Evolutionary conservation across 2,113 vertebrate genomes (phyloP).

Genomic region (Lampris incognitus): DNA sequence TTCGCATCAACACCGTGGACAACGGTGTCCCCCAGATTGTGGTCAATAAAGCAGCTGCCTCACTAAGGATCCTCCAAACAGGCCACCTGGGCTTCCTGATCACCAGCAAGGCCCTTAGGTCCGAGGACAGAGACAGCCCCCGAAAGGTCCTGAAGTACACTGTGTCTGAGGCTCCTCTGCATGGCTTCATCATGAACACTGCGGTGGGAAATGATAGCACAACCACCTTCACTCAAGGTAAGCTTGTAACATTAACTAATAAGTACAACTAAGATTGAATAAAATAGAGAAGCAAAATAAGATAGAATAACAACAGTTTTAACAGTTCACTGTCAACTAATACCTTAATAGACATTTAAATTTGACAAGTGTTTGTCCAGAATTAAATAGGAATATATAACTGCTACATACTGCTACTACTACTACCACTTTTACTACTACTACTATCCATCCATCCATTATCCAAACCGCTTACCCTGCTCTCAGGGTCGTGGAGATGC

Average conservation of each 20-base stretch:
- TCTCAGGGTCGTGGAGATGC: too few species aligned
- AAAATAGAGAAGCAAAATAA: too few species aligned
- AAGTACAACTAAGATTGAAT: too few species aligned
- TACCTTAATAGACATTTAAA: too few species aligned
- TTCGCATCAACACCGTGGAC: slow-evolving; percentile 89
- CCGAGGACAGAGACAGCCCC: slow-evolving; percentile 91
- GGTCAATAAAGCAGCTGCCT: slow-evolving; percentile 91
- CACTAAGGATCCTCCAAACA: slow-evolving; percentile 86
- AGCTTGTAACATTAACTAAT: slow-evolving; percentile 35
- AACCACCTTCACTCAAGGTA: slow-evolving; percentile 85
- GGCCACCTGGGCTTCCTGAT: slow-evolving; percentile 90
- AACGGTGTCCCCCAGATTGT: slow-evolving; percentile 91
- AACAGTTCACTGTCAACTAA: not conserved
- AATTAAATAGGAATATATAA: not conserved
- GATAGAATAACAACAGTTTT: too few species aligned
- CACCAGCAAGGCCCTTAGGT: slow-evolving; percentile 90
- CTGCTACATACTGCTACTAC: not conserved
- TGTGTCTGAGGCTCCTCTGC: slow-evolving; percentile 78
- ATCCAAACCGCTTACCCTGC: too few species aligned
- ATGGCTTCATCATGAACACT: slow-evolving; percentile 83
- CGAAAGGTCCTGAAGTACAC: slow-evolving; percentile 82
- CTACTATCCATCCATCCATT: too few species aligned
- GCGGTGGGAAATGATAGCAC: slow-evolving; percentile 79
- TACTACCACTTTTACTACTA: too few species aligned
- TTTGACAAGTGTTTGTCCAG: too few species aligned